These are phyloP conservation scores for Harpalus rufipes DNA, from an alignment of 2,888 invertebrate species.

Conservation along the genomic window DNA sequence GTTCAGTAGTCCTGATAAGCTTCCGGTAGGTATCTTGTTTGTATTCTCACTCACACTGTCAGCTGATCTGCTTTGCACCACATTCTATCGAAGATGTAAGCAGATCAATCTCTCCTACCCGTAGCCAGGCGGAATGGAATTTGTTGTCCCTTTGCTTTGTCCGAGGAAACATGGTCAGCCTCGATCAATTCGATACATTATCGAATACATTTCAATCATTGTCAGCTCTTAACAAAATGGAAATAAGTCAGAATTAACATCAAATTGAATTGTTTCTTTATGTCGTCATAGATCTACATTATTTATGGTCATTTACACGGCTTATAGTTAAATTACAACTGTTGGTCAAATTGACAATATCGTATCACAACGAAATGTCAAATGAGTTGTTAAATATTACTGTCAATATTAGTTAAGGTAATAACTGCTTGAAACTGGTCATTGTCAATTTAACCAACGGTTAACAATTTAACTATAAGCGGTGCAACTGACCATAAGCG, in stretches of 20 bases:
- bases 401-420: too few species aligned
- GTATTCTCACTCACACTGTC: not conserved
- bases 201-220: not conserved
- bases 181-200: not conserved
- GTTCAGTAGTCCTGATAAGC: not conserved
- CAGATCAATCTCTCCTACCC: not conserved
- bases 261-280: too few species aligned
- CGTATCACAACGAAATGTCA: too few species aligned
- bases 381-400: too few species aligned
- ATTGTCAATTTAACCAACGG: too few species aligned
- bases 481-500: too few species aligned
- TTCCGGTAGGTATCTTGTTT: not conserved
- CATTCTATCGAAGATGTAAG: not conserved
- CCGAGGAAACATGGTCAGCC: not conserved
- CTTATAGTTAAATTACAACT: too few species aligned
- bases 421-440: too few species aligned
- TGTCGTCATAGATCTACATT: too few species aligned
- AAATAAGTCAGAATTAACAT: not conserved
- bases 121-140: not conserved
- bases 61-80: not conserved
- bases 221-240: not conserved
- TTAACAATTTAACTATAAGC: too few species aligned
- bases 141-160: constrained; percentile 1
- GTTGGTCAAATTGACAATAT: too few species aligned
- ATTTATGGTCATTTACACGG: too few species aligned